Conservation (phyloP, 2,888 invertebrate genomes). For the Meloe dianella region DNA sequence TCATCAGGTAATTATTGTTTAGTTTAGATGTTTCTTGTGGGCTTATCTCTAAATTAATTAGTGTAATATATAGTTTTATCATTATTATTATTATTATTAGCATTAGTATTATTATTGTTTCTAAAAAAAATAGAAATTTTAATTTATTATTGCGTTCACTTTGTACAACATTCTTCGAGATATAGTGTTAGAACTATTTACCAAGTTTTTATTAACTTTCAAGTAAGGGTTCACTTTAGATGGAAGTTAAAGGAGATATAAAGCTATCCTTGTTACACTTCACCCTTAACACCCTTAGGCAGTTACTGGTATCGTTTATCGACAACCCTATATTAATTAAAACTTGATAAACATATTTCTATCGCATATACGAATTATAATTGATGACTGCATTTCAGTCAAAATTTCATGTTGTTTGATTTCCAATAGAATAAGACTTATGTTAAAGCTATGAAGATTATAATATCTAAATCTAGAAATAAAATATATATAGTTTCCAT, state of each 20-base stretch:
- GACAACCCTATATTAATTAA: conserved; percentile 38
- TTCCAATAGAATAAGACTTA: conserved; percentile 22
- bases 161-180: conserved; percentile 28
- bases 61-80: conserved; percentile 1
- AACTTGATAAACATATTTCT: conserved; percentile 44
- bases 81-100: conserved; percentile 26
- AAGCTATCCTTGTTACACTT: conserved; percentile 31
- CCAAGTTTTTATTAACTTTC: conserved; percentile 41
- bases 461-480: conserved; percentile 22
- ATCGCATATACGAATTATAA: conserved; percentile 41
- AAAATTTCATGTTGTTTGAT: conserved; percentile 29
- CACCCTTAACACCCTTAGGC: conserved; percentile 27
- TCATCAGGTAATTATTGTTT: conserved; percentile 21
- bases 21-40: conserved; percentile 14
- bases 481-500: background rate
- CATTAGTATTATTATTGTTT: conserved; percentile 10
- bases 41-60: background rate
- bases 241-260: conserved; percentile 22
- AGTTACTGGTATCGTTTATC: conserved; percentile 35
- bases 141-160: conserved; percentile 36
- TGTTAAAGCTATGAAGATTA: conserved; percentile 34
- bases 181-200: conserved; percentile 40
- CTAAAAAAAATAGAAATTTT: conserved; percentile 26
- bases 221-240: conserved; percentile 33
- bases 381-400: conserved; percentile 38